Evolutionary conservation across 2,888 invertebrate species (phyloP), one percentile per base, ranked within the genome.

Genomic region (Acleris holmiana): DNA sequence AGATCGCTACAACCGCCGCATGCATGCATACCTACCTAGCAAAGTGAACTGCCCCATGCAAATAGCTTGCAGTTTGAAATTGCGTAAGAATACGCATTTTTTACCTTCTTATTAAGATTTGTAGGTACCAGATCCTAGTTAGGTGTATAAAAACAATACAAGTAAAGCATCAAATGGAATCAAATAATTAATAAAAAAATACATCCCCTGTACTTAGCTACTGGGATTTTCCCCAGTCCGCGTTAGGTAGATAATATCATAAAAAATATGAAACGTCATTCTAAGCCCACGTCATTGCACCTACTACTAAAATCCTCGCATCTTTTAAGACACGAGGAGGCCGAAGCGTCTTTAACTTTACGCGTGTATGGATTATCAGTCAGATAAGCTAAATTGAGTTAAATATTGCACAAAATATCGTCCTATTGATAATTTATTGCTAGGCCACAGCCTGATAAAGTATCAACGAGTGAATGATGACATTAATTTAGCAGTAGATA

Each of bases 401-500:
- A 8, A 47, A 51, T 8, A 47, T 57, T 44, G 35, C 19, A 51
- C 50, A 58, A 47, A 58, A 63, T 35, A 53, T 0, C 23, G 47
- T 10, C n/a, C 47, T 63, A 63, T 63, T 25, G 41, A 18, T 44
- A 57, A 21, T 46, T 44, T 55, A 18, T 23, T 54, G 41, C 19
- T 29, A 48, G 54, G n/a, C 4, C 44, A 29, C 15, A 17, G 13
- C 29, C 15, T 41, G 54, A 57, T 65, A 59, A 51, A 47, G 29
- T 25, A 41, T 40, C 47, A 21, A 44, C 15, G 46, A n/a, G 44
- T 35, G 49, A 46, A 15, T 44, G 49, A 65, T 57, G 29, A 29
- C 46, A 29, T 60, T 35, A 54, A 29, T 64, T 54, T 48, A 59
- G 54, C 25, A 50, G 60, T 65, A 59, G 65, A 65, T 65, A n/a